phyloP scores from a whole-genome alignment of 2,113 vertebrate species.

The Apteryx mantelli region DNA sequence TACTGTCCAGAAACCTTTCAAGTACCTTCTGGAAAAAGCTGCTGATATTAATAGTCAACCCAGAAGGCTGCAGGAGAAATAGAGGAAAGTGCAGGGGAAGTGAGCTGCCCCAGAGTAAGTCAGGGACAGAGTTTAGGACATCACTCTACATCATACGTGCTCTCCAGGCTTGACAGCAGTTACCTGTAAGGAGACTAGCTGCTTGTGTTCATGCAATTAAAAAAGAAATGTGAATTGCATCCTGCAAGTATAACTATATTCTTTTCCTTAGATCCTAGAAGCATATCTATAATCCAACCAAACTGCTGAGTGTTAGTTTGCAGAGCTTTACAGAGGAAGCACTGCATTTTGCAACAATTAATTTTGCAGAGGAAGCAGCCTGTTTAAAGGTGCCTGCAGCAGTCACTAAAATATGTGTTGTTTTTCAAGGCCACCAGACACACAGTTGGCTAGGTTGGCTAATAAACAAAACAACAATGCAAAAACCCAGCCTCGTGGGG shows the following conservation, averaged over 20 bases:
- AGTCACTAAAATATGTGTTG: conserved; percentile 74
- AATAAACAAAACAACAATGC: conserved; percentile 79
- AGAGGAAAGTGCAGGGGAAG: neutral
- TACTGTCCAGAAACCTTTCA: neutral
- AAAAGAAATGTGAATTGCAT: conserved; percentile 23
- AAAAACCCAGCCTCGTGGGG: conserved; percentile 73
- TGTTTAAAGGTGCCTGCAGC: conserved; percentile 80
- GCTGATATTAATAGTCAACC: neutral
- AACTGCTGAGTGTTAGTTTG: conserved; percentile 76
- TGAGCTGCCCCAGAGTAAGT: neutral
- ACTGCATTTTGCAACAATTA: conserved; percentile 78
- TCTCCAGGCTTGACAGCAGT: neutral
- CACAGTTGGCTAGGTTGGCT: conserved; percentile 74
- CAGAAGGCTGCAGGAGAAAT: neutral
- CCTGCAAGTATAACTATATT: conserved; percentile 36
- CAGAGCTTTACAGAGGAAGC: conserved; percentile 69
- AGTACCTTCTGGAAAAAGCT: neutral
- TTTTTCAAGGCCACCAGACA: conserved; percentile 81
- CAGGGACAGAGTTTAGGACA: neutral
- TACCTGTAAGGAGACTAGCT: neutral
- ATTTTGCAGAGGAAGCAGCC: conserved; percentile 83
- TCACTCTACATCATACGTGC: no score
- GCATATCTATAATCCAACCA: conserved; percentile 46
- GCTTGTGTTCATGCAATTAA: neutral
- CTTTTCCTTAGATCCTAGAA: conserved; percentile 54